A percentile compares a stretch with the other conserved stretches of the same genome.
Evolutionary conservation across 1,140 invertebrate genomes (phyloP).

Genomic region (Scaptomyza hsui): DNA sequence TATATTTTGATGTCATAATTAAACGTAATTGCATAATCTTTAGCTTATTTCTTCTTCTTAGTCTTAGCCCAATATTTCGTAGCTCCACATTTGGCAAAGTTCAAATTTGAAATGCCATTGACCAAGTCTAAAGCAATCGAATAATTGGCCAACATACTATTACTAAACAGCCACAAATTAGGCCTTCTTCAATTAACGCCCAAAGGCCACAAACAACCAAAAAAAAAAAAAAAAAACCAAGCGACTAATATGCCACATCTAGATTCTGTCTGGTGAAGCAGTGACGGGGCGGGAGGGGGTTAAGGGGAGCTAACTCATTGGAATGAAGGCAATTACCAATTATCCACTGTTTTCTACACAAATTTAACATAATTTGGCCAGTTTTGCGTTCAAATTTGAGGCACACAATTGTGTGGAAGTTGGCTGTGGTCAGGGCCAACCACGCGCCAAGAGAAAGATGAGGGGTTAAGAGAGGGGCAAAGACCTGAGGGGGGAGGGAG

Average conservation of each 20-base stretch:
- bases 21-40: conserved; percentile 1
- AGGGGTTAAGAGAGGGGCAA: neutral
- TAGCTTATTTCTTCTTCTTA: neutral
- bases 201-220: conserved; percentile 39
- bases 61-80: neutral
- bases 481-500: neutral
- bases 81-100: conserved; percentile 14
- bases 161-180: conserved; percentile 56
- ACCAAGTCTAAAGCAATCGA: conserved; percentile 26
- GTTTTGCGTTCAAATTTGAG: conserved; percentile 82
- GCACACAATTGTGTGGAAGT: conserved; percentile 77
- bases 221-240: conserved; percentile 21
- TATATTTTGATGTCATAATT: neutral
- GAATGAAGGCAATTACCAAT: conserved; percentile 82
- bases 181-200: conserved; percentile 77
- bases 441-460: conserved; percentile 24
- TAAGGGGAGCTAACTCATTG: conserved; percentile 7
- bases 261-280: conserved; percentile 39
- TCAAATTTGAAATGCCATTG: conserved; percentile 42
- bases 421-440: conserved; percentile 83
- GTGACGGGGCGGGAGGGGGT: neutral
- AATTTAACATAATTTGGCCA: conserved; percentile 83
- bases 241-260: conserved; percentile 48
- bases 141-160: conserved; percentile 58
- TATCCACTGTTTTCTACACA: conserved; percentile 83